A percentile compares a stretch with the other conserved stretches of the same genome.
These are phyloP conservation scores for Dasypus novemcinctus DNA, from an alignment of 2,113 vertebrate genomes.

Conservation along the genomic window DNA sequence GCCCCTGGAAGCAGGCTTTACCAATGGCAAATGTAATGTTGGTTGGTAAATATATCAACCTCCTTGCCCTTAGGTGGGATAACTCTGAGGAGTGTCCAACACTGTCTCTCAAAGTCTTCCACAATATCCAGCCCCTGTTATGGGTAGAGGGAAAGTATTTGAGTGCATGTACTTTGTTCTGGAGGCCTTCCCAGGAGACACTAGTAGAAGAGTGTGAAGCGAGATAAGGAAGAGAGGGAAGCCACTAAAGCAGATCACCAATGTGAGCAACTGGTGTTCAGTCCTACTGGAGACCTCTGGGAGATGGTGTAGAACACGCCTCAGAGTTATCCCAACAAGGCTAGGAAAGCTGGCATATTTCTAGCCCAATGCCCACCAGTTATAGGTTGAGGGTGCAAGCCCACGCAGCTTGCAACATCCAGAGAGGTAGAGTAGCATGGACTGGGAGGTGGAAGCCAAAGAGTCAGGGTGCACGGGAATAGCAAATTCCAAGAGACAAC, in stretches of 20 bases:
- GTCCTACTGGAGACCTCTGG: not conserved
- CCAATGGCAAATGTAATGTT: not conserved
- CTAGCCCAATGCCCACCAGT: not conserved
- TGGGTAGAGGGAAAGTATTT: not conserved
- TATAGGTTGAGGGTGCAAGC: not conserved
- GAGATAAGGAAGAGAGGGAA: not conserved
- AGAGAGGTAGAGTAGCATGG: not conserved
- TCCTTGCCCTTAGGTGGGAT: not conserved
- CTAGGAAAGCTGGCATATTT: not conserved
- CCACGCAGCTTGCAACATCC: not conserved
- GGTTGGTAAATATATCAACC: not conserved
- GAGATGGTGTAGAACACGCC: not conserved
- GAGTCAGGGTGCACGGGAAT: not conserved
- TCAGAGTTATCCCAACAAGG: not conserved
- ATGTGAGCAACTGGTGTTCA: not conserved
- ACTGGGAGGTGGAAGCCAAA: not conserved
- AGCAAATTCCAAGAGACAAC: not conserved
- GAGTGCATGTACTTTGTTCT: not conserved
- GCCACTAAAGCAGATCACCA: not conserved
- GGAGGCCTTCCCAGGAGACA: slow-evolving; percentile 12
- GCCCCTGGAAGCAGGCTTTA: slow-evolving; percentile 48
- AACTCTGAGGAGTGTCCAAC: not conserved
- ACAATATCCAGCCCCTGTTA: not conserved
- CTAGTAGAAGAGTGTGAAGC: not conserved
- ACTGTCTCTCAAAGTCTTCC: not conserved